Conservation (phyloP, 92 coral and sea anemone genomes). For the Phenganax stokvisi region DNA sequence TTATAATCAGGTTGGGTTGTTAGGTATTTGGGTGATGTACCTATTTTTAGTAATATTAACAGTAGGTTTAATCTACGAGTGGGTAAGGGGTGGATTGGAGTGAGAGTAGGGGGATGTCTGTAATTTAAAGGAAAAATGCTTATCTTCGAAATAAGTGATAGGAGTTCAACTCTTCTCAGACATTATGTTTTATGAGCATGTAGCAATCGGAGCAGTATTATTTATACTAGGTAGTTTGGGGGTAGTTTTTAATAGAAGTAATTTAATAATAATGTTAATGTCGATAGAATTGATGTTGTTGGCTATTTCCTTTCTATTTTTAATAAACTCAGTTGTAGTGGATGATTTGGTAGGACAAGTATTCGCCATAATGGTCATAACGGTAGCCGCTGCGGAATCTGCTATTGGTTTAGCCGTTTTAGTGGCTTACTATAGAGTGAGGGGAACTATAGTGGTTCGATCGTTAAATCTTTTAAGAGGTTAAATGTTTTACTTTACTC, state of each 20-base stretch:
- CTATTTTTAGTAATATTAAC: too few relatives aligned
- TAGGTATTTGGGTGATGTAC: too few relatives aligned
- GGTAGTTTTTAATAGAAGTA: slow-evolving; percentile 64
- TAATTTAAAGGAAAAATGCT: too few relatives aligned
- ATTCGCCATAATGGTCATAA: slow-evolving; percentile 65
- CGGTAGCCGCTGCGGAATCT: slow-evolving; percentile 82
- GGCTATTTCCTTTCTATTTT: slow-evolving; percentile 67
- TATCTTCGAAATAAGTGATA: too few relatives aligned
- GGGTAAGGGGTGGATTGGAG: too few relatives aligned
- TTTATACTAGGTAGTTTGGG: slow-evolving; percentile 74
- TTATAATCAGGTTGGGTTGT: too few relatives aligned
- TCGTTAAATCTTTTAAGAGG: slow-evolving; percentile 75
- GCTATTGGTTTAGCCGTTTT: slow-evolving; percentile 73
- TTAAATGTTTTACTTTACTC: slow-evolving; percentile 43
- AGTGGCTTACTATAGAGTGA: slow-evolving; percentile 74
- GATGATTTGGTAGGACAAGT: slow-evolving; percentile 71
- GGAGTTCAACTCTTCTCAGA: too few relatives aligned
- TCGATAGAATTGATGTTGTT: slow-evolving; percentile 72
- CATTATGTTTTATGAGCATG: slow-evolving; percentile 63
- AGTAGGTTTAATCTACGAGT: too few relatives aligned
- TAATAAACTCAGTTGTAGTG: slow-evolving; percentile 67
- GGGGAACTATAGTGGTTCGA: slow-evolving; percentile 68
- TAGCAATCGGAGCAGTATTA: slow-evolving; percentile 59
- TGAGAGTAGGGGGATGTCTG: too few relatives aligned
- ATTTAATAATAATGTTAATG: slow-evolving; percentile 73